phyloP scores from a whole-genome alignment of 2,113 vertebrate genomes.

The Gnathonemus echidnorhynchus region DNA sequence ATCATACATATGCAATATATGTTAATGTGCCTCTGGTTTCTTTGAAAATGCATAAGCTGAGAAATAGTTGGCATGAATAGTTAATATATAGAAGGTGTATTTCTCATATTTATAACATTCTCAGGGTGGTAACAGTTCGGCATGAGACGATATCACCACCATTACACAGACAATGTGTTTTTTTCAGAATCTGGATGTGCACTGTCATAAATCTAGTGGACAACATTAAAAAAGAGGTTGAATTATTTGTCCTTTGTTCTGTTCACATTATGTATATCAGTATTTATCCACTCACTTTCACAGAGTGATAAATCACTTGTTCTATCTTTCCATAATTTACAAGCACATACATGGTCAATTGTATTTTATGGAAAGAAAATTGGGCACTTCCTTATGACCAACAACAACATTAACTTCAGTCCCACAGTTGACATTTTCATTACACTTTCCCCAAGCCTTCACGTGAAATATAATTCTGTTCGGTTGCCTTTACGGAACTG shows the following conservation, averaged over 20 bases:
- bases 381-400: background rate
- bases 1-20: conserved; percentile 8
- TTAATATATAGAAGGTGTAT: background rate
- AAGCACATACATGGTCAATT: background rate
- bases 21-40: background rate
- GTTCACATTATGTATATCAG: background rate
- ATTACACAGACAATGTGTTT: background rate
- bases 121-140: too few relatives aligned
- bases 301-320: background rate
- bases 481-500: background rate
- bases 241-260: background rate
- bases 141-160: background rate
- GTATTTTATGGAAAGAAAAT: background rate
- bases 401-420: background rate
- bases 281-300: background rate
- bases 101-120: background rate
- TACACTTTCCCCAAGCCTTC: background rate
- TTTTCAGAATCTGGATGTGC: background rate
- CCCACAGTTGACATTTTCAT: background rate
- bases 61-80: background rate
- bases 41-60: background rate
- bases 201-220: background rate
- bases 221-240: background rate
- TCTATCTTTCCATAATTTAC: background rate
- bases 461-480: background rate